Percentiles rank a stretch among this genome's conserved stretches.
Conservation (phyloP, 2,888 invertebrate genomes). For the Strigamia crassipes region DNA sequence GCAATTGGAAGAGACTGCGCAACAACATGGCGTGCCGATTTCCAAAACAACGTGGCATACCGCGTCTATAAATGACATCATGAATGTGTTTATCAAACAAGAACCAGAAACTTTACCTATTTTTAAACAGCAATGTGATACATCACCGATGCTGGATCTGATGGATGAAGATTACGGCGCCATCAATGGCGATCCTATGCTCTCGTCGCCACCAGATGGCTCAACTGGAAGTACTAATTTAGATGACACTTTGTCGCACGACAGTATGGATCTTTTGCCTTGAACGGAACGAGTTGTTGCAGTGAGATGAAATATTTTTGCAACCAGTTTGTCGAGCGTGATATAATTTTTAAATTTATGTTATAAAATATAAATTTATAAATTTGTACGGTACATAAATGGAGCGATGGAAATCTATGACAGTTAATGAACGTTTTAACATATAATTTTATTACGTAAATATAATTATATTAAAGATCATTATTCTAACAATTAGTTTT, state of each 20-base stretch:
- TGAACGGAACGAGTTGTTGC: background rate
- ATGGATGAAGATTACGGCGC: constrained; percentile 68
- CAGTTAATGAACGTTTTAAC: background rate
- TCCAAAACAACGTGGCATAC: constrained; percentile 66
- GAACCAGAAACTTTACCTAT: constrained; percentile 56
- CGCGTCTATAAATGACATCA: constrained; percentile 55
- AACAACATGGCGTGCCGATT: constrained; percentile 73
- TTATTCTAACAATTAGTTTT: background rate
- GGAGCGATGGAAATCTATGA: background rate
- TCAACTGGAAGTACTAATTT: background rate
- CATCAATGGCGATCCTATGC: constrained; percentile 66
- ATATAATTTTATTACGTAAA: background rate
- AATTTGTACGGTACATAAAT: background rate
- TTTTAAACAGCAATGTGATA: background rate
- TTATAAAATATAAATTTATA: background rate
- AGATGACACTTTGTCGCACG: constrained; percentile 43
- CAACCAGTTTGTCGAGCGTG: no score
- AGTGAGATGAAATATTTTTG: background rate
- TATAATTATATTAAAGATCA: background rate
- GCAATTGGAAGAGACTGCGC: constrained; percentile 78
- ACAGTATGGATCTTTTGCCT: constrained; percentile 44
- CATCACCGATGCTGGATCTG: constrained; percentile 65
- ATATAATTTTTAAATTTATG: no score
- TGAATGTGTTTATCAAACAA: constrained; percentile 52
- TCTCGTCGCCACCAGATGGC: constrained; percentile 63